These are phyloP conservation scores for Parnassius orleans DNA, from an alignment of 2,888 invertebrate genomes.

Conservation along the genomic window DNA sequence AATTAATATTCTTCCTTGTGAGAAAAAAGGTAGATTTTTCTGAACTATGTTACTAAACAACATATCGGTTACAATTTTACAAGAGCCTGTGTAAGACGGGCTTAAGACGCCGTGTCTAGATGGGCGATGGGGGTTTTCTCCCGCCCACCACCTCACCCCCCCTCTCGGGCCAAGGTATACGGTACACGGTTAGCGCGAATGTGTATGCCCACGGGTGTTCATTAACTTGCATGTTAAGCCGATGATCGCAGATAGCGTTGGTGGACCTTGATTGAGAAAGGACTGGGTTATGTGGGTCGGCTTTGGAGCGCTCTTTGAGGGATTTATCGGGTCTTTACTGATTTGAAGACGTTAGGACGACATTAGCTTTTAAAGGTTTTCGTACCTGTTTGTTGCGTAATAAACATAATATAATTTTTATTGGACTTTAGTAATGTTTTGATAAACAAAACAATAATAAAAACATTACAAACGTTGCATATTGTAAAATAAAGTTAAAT, in stretches of 20 bases:
- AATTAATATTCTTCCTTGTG: too few relatives aligned
- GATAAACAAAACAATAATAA: too few relatives aligned
- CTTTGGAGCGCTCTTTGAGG: slow-evolving; percentile 21
- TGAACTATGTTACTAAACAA: slow-evolving; percentile 13
- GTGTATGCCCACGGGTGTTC: slow-evolving; percentile 63
- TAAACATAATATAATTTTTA: too few relatives aligned
- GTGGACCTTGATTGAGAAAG: slow-evolving; percentile 39
- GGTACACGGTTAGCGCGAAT: slow-evolving; percentile 50
- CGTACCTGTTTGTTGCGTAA: neutral
- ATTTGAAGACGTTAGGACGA: neutral
- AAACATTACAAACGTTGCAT: too few relatives aligned
- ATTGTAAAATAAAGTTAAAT: too few relatives aligned
- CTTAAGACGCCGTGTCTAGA: slow-evolving; percentile 46
- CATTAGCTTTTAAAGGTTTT: neutral
- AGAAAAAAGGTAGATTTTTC: neutral
- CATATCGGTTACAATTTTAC: slow-evolving; percentile 25
- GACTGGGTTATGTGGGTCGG: slow-evolving; percentile 6
- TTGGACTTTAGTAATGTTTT: neutral
- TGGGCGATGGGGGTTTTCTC: slow-evolving; percentile 31
- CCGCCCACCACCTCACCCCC: slow-evolving; percentile 32
- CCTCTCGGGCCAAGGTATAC: slow-evolving; percentile 35
- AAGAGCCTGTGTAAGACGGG: slow-evolving; percentile 28
- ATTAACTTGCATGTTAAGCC: slow-evolving; percentile 73
- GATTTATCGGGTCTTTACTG: slow-evolving; percentile 17
- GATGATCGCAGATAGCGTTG: slow-evolving; percentile 58